Base-by-base conservation (phyloP, 2,113 vertebrate species). In the Limanda limanda region DNA sequence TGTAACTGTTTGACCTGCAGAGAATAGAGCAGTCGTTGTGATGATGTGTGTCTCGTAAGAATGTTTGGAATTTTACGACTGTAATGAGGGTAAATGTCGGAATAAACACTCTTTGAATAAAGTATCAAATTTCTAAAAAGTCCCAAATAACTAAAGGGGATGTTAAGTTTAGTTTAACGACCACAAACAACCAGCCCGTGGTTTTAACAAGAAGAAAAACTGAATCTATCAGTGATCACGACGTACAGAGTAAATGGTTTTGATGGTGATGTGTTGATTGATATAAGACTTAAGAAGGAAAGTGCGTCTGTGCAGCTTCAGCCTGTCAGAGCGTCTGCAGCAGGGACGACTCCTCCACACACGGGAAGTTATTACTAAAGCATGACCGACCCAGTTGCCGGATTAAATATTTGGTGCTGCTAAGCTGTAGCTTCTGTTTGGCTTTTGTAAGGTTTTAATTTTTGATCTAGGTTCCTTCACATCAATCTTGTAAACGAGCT, bases 351-450 rank as follows among this genome's bases (percentile, higher is more conserved):
- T 17, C 5, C 45, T 48, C 14, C 51, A 54, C 27, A 65, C 52
- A 63, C 20, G 15, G 45, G 58, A 71, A 20, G 45, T 35, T 40
- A 68, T 78, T 68, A 66, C 72, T 78, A 45, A 80, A 78, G 31
- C 81, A 42, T 61, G 61, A 2, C 55, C 24, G 68, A 72, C 47
- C 11, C 59, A 69, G 74, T 59, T 73, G 78, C 55, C 23, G 42
- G 66, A 81, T 67, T 23, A 74, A 86, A 86, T 79, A 64, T 71
- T 76, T 74, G 45, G 27, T 55, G 6, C 21, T 56, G 47, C 71
- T 69, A 75, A 81, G 31, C 59, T 65, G 0, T 24, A 4, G 61
- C 66, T 71, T 74, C 85, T 47, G 63, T 17, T 35, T 20, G 18
- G 56, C n/a, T 55, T 20, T 63, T 67, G 68, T 18, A 7, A 76